Conservation (phyloP, 2,113 vertebrate genomes). For the Pseudolaguvia tuberculata region DNA sequence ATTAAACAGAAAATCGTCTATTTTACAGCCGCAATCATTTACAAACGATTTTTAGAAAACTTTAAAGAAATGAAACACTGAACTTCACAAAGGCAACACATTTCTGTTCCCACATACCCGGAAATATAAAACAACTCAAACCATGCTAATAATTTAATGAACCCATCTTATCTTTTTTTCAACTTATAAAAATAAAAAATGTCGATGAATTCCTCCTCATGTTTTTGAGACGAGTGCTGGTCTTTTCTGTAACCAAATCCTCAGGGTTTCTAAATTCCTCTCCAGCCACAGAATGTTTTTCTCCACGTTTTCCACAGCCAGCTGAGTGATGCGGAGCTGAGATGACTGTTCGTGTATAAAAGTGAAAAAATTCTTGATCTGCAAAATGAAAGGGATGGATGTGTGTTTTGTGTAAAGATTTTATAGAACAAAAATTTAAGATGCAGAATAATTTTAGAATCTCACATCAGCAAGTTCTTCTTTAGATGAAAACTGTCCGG, state of each 20-base stretch:
- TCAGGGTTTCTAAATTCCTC: constrained; percentile 66
- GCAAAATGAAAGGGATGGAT: too few relatives aligned
- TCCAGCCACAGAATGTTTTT: constrained; percentile 73
- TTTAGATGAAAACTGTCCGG: constrained; percentile 65
- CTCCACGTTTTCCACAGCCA: constrained; percentile 68
- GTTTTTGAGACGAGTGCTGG: not conserved
- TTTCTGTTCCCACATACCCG: not conserved
- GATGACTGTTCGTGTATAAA: constrained; percentile 67
- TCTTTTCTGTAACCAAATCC: constrained; percentile 62
- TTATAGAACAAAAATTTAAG: not conserved
- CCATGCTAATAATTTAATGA: constrained; percentile 19
- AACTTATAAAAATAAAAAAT: not conserved
- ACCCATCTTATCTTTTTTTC: not conserved
- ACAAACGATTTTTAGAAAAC: constrained; percentile 6
- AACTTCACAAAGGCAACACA: constrained; percentile 2
- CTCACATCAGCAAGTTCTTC: constrained; percentile 68
- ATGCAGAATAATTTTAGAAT: not conserved
- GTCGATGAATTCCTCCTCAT: not conserved
- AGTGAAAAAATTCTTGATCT: constrained; percentile 71
- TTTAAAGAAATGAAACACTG: not conserved
- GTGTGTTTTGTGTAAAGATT: constrained; percentile 17
- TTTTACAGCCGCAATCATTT: constrained; percentile 7
- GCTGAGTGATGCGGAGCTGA: constrained; percentile 64
- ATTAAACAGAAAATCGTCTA: not conserved
- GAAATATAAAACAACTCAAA: constrained; percentile 29